phyloP scores from a whole-genome alignment of 2,888 invertebrate genomes.

The Agrochola litura region DNA sequence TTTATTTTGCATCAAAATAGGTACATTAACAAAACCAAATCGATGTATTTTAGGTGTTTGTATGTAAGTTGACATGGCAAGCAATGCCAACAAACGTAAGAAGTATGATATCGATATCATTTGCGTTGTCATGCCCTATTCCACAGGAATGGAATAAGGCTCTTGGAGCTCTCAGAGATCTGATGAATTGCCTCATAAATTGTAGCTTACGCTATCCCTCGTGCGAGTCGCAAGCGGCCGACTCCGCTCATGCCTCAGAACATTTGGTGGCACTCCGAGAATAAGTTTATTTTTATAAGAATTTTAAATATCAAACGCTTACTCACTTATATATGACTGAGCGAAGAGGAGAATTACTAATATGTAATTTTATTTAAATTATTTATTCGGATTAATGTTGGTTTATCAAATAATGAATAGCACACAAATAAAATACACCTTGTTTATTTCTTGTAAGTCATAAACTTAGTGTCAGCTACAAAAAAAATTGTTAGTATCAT shows the following conservation, averaged over 20 bases:
- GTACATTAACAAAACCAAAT: not conserved
- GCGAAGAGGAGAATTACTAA: not conserved
- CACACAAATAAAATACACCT: not conserved
- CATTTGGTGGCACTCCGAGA: constrained; percentile 70
- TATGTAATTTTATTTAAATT: not conserved
- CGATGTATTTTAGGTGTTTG: not conserved
- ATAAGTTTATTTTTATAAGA: constrained; percentile 62
- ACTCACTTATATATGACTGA: constrained; percentile 32
- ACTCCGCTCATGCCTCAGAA: constrained; percentile 68
- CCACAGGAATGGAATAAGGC: constrained; percentile 70
- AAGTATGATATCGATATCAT: constrained; percentile 67
- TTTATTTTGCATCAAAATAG: not conserved
- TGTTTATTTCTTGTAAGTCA: not conserved
- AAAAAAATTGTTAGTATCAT: not conserved
- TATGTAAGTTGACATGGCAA: constrained; percentile 30
- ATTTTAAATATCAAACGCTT: constrained; percentile 46
- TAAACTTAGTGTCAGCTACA: not conserved
- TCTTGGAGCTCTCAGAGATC: constrained; percentile 72
- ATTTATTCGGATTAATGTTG: not conserved
- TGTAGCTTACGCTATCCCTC: constrained; percentile 76
- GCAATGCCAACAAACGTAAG: constrained; percentile 53
- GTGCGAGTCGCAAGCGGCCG: constrained; percentile 65
- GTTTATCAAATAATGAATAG: constrained; percentile 6
- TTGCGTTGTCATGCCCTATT: constrained; percentile 67
- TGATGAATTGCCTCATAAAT: constrained; percentile 82